These are phyloP conservation scores for Dascillus cervinus DNA, from an alignment of 2,888 invertebrate genomes.

Conservation along the genomic window DNA sequence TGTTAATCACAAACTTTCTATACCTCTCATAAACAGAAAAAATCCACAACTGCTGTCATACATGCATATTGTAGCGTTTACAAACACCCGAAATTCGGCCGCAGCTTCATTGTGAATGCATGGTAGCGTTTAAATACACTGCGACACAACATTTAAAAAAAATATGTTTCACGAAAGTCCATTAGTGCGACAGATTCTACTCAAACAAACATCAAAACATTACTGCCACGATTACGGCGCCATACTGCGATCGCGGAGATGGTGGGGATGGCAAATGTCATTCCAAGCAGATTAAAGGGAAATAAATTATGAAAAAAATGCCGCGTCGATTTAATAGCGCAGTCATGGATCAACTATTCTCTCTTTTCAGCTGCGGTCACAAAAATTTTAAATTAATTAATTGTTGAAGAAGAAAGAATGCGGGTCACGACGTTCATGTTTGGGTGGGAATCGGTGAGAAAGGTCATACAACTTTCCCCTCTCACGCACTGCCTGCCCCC, in stretches of 20 bases:
- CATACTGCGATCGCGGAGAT: constrained; percentile 24
- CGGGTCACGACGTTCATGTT: constrained; percentile 12
- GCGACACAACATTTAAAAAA: constrained; percentile 8
- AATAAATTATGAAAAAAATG: no score
- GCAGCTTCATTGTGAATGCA: no score
- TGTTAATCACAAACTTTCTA: no score
- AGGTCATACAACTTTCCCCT: no score
- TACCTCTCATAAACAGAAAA: no score
- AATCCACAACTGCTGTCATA: no score
- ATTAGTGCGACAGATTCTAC: background rate
- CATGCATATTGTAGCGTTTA: no score
- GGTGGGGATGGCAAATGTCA: constrained; percentile 13
- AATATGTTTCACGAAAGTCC: background rate
- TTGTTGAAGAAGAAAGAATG: constrained; percentile 3
- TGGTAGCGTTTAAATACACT: no score
- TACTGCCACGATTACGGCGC: constrained; percentile 30
- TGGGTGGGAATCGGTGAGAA: constrained; percentile 11
- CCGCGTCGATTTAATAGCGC: no score
- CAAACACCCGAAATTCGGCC: no score
- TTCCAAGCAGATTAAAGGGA: constrained; percentile 4
- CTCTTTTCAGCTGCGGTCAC: background rate
- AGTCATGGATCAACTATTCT: background rate
- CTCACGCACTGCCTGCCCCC: no score
- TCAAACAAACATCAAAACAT: constrained; percentile 18
- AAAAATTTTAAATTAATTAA: background rate